Evolutionary conservation across 2,888 invertebrate species (phyloP).

Genomic region (Boloria euphrosyne): DNA sequence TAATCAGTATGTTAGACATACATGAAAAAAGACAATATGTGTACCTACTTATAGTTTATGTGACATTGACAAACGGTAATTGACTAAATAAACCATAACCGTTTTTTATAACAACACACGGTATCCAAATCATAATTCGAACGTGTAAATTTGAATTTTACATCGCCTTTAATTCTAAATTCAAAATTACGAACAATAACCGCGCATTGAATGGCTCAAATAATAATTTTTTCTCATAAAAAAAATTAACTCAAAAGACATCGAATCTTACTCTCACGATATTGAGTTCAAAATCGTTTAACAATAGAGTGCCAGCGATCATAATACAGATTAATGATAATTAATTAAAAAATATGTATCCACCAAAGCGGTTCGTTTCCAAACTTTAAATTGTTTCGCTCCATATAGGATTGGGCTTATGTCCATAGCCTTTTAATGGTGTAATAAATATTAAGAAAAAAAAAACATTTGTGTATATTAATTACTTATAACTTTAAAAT

Average conservation of each 20-base stretch:
- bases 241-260: constrained; percentile 47
- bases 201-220: constrained; percentile 73
- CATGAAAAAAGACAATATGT: neutral
- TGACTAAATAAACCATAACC: neutral
- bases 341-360: constrained; percentile 75
- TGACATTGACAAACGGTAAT: constrained; percentile 9
- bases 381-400: constrained; percentile 68
- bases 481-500: constrained; percentile 7
- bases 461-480: constrained; percentile 9
- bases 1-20: neutral
- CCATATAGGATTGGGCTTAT: constrained; percentile 41
- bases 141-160: constrained; percentile 68
- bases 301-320: constrained; percentile 40
- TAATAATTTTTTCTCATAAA: constrained; percentile 72
- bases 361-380: constrained; percentile 67
- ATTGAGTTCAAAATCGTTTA: constrained; percentile 49
- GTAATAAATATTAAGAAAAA: constrained; percentile 6
- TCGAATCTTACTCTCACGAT: constrained; percentile 45
- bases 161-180: constrained; percentile 67
- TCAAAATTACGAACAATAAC: constrained; percentile 70
- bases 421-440: constrained; percentile 25
- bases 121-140: constrained; percentile 62
- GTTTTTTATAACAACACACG: constrained; percentile 36
- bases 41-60: neutral
- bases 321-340: constrained; percentile 63